phyloP scores from a whole-genome alignment of 2,888 invertebrate genomes.

The Yponomeuta cagnagella region DNA sequence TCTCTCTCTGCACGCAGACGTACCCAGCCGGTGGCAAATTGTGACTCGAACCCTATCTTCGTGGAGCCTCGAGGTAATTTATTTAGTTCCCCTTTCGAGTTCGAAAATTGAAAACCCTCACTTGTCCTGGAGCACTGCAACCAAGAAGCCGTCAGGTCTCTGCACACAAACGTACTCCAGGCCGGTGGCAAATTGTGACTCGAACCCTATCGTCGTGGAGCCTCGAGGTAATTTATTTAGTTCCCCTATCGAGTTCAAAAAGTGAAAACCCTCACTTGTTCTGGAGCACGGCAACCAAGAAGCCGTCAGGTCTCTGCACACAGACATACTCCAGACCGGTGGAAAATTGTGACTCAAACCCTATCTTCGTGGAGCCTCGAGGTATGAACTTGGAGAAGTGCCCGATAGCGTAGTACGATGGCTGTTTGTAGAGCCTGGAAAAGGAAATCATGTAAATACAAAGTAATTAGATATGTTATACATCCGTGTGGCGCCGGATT shows the following conservation, averaged over 20 bases:
- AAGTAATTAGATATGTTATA: too few species aligned
- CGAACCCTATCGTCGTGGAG: neutral
- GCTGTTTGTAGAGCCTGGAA: neutral
- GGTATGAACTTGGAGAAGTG: neutral
- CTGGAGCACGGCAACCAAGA: neutral
- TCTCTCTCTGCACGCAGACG: neutral
- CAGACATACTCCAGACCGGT: neutral
- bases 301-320: neutral
- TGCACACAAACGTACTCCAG: neutral
- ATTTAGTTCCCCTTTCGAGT: neutral
- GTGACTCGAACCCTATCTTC: neutral
- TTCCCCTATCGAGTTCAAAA: neutral
- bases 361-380: neutral
- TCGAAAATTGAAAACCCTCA: neutral
- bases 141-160: neutral
- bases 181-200: neutral
- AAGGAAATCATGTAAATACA: neutral
- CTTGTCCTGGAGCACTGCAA: neutral
- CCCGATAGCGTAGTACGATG: neutral
- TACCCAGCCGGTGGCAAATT: neutral
- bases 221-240: neutral
- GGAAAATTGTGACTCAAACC: neutral
- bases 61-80: neutral
- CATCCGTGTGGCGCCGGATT: too few species aligned
- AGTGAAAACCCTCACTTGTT: neutral